Evolutionary conservation across 1,140 invertebrate species (phyloP), one percentile per base, ranked within the genome.

Genomic region (Mylabris phalerata): DNA sequence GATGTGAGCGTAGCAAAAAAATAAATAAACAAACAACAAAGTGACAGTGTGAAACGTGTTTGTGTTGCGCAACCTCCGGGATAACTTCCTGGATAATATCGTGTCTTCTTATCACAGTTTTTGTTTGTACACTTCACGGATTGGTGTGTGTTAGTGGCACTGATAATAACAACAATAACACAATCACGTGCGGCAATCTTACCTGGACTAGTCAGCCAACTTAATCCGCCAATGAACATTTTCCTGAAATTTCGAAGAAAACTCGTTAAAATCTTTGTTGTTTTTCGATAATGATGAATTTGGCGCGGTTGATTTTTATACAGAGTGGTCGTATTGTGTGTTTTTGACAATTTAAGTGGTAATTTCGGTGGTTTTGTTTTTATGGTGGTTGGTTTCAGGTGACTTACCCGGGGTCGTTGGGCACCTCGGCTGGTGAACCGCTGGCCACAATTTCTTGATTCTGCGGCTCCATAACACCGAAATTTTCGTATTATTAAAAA

Each of bases 181-280:
- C 41, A 55, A 52, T 48, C 49, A 50, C 57, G 49, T 55, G 55
- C 27, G 6, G 49, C 32, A 32, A 32, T 45, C 87, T 87, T 86
- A 97, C 93, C 95, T 87, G 95, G 93, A 85, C 94, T 96, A 72
- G 96, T 98, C 83, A 98, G 95, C 94, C 95, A 98, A 81, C 93
- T 97, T 70, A 98, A 86, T 70, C 96, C 96, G 73, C 96, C 96
- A 81, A 98, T 95, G 85, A 98, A 98, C 95, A 98, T 98, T 92
- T 98, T 98, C 82, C 94, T 96, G 84, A 68, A 92, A 90, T 75
- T 19, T 19, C 19, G 19, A 82, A 79, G 67, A 63, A 32, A 39
- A 42, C 19, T 51, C 26, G 10, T 4, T 5, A 10, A 32, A 47
- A 48, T 24, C 4, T 6, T n/a, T 24, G 11, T 51, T 9, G 19